These are phyloP conservation scores for Megamerina dolium DNA, from an alignment of 2,888 invertebrate species.

Conservation along the genomic window DNA sequence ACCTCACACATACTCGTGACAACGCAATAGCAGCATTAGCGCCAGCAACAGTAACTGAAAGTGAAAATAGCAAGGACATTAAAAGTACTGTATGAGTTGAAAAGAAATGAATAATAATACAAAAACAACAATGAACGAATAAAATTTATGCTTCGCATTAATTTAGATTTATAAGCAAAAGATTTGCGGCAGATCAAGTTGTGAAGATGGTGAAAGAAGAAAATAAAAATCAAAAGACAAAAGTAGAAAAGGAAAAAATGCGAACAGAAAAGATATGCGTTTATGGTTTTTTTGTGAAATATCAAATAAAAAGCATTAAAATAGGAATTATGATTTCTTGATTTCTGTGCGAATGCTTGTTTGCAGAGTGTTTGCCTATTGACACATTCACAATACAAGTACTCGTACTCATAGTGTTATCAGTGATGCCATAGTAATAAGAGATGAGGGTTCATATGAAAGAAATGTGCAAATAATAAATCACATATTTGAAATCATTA, in stretches of 20 bases:
- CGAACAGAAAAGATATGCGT: background rate
- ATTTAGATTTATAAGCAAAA: conserved; percentile 37
- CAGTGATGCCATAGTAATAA: too few relatives aligned
- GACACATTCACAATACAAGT: too few relatives aligned
- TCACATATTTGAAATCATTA: conserved; percentile 13
- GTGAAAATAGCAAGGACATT: too few relatives aligned
- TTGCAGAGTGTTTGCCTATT: too few relatives aligned
- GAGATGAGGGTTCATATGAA: too few relatives aligned
- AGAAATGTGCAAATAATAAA: conserved; percentile 14
- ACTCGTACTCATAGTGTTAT: too few relatives aligned
- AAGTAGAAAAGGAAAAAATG: background rate
- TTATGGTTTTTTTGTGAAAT: too few relatives aligned
- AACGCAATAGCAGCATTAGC: background rate
- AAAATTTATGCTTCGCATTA: conserved; percentile 25
- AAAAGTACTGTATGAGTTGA: too few relatives aligned
- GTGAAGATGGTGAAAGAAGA: background rate
- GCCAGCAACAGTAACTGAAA: background rate
- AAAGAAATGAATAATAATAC: too few relatives aligned
- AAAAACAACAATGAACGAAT: too few relatives aligned
- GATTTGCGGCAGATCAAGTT: conserved; percentile 1
- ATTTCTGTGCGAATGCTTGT: background rate
- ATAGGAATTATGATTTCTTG: conserved; percentile 11
- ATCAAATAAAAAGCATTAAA: background rate
- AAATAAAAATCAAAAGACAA: background rate
- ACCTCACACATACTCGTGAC: background rate